phyloP scores from a whole-genome alignment of 2,888 invertebrate species.

The Idaea straminata region DNA sequence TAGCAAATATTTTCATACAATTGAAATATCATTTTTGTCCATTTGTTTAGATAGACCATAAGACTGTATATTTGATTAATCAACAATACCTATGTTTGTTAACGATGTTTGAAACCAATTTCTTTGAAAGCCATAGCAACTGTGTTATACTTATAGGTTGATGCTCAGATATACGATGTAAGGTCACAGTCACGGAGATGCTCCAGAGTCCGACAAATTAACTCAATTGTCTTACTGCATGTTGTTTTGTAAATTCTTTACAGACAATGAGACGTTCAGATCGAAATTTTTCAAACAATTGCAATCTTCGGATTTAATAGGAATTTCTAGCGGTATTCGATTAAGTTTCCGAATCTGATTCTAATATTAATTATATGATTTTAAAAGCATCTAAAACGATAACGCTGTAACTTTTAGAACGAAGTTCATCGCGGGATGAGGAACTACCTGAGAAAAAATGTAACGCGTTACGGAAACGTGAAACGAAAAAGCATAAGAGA shows the following conservation, averaged over 20 bases:
- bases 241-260: neutral
- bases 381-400: too few species aligned
- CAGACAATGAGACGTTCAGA: neutral
- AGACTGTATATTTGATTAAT: too few species aligned
- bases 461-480: too few species aligned
- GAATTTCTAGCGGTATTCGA: neutral
- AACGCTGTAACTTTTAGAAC: too few species aligned
- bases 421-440: too few species aligned
- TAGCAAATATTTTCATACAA: too few species aligned
- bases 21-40: too few species aligned
- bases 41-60: too few species aligned
- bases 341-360: neutral
- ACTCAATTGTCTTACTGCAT: neutral
- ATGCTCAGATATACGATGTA: neutral
- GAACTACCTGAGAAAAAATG: too few species aligned
- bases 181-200: neutral
- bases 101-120: neutral
- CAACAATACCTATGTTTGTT: too few species aligned
- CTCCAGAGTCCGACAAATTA: neutral
- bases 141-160: neutral
- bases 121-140: neutral
- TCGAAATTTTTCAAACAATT: neutral
- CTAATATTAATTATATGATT: too few species aligned
- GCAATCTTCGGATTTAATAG: conserved; percentile 1
- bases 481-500: too few species aligned